These are phyloP conservation scores for Aethes cnicana DNA, from an alignment of 2,888 invertebrate species.

Conservation along the genomic window DNA sequence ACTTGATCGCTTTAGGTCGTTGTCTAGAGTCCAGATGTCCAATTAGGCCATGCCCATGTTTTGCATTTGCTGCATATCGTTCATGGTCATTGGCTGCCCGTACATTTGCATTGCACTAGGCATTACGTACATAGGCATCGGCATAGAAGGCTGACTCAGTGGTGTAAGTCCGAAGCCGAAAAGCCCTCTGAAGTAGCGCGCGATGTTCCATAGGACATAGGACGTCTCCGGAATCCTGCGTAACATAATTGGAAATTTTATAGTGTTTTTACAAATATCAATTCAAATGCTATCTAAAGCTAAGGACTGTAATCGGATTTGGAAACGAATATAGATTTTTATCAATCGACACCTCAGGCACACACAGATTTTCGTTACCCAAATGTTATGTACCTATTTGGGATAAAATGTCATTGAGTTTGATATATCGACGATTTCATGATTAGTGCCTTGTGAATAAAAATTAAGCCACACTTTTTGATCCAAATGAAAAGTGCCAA, in stretches of 20 bases:
- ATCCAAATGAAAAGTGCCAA: no score
- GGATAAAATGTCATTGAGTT: no score
- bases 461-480: no score
- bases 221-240: slow-evolving; percentile 79
- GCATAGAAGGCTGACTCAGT: slow-evolving; percentile 66
- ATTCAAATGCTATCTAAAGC: slow-evolving; percentile 38
- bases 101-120: slow-evolving; percentile 59
- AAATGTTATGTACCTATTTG: no score
- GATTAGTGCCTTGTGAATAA: no score
- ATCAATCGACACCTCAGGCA: not conserved
- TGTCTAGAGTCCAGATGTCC: slow-evolving; percentile 58
- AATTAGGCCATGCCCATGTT: slow-evolving; percentile 58
- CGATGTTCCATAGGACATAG: slow-evolving; percentile 80
- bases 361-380: not conserved
- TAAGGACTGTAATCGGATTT: not conserved
- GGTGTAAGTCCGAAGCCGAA: slow-evolving; percentile 69
- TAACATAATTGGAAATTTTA: slow-evolving; percentile 49
- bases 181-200: slow-evolving; percentile 77
- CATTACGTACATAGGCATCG: slow-evolving; percentile 75
- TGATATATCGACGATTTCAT: no score
- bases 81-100: slow-evolving; percentile 56
- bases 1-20: slow-evolving; percentile 64
- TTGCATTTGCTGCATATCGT: slow-evolving; percentile 44
- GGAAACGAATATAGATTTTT: not conserved
- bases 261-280: slow-evolving; percentile 47